These are phyloP conservation scores for Propsilocerus akamusi DNA, from an alignment of 1,140 invertebrate genomes.

Conservation along the genomic window DNA sequence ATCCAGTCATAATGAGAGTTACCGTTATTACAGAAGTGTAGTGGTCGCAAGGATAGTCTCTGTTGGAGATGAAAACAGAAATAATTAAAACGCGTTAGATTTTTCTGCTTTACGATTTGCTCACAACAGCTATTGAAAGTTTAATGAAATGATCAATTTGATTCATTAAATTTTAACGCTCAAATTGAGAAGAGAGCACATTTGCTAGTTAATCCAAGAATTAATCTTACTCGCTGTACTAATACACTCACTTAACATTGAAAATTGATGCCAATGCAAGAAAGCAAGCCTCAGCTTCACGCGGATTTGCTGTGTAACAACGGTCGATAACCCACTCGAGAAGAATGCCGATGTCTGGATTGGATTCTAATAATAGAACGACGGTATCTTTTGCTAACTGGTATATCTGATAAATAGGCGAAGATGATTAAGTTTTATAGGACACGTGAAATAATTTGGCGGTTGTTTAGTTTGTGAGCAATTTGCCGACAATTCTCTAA, in stretches of 20 bases:
- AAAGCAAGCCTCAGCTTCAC: slow-evolving; percentile 91
- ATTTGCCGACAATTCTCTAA: neutral
- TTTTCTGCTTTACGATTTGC: neutral
- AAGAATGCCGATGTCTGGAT: slow-evolving; percentile 81
- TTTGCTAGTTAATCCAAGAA: neutral
- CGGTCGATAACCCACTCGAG: slow-evolving; percentile 95
- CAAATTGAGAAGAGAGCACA: neutral
- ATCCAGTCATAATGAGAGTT: slow-evolving; percentile 88
- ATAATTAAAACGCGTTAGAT: neutral
- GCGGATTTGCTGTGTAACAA: slow-evolving; percentile 80
- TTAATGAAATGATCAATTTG: neutral
- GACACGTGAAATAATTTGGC: neutral
- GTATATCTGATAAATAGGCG: slow-evolving; percentile 47
- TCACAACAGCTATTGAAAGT: neutral
- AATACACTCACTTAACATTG: slow-evolving; percentile 59
- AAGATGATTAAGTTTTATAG: slow-evolving; percentile 5
- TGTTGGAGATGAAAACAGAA: slow-evolving; percentile 21
- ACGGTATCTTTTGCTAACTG: slow-evolving; percentile 83
- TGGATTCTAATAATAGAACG: slow-evolving; percentile 84
- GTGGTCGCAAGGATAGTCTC: slow-evolving; percentile 97
- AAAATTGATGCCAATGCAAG: slow-evolving; percentile 89
- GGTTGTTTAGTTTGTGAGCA: too few species aligned
- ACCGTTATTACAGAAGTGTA: slow-evolving; percentile 96
- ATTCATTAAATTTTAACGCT: slow-evolving; percentile 5
- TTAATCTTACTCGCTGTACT: neutral